Evolutionary conservation across 1,140 invertebrate genomes (phyloP), one percentile per base, ranked within the genome.

Genomic region (Amyelois transitella): DNA sequence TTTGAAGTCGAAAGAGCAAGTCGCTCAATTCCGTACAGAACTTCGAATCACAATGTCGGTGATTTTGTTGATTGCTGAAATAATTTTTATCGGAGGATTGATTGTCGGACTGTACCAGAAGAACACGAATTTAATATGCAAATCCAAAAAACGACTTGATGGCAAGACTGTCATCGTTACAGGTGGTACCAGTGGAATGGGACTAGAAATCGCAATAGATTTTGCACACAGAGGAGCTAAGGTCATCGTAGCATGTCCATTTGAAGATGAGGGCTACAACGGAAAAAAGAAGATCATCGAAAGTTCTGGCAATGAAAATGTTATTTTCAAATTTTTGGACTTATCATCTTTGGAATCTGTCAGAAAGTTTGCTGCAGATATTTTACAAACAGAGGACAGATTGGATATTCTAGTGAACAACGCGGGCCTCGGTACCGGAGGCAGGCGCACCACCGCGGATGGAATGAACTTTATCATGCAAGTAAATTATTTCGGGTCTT

Each of bases 111-210:
- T 70, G 0, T 64, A 62, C 19, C 58, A 65, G 44, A 72, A 72
- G 28, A 59, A 28, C 6, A 72, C 62, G 5, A 65, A 61, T 21
- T 72, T 78, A 53, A 62, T 77, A 12, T 89, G 85, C 63, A 55
- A 63, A 43, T 85, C 81, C 18, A 76, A 74, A 38, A 71, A 68
- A 28, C 60, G 89, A 52, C 76, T 81, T 0, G 85, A 91, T 58
- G 92, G 90, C 0, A 95, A 95, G 88, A 91, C 94, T 6, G 90
- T 92, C 1, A 91, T 97, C 25, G 87, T 97, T n/a, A 96, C 95
- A 10, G 96, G 96, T 47, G 92, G 93, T 3, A 96, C 94, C 75
- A 91, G 91, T 47, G 96, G 96, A 1, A 96, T 97, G 77, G 96
- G 96, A 2, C 93, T 93, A 82, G 92, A 94, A 77, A 93, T 93